A percentile compares a stretch with the other conserved stretches of the same genome.
phyloP scores from a whole-genome alignment of 2,113 vertebrate genomes.

The Ardeotis arabs region DNA sequence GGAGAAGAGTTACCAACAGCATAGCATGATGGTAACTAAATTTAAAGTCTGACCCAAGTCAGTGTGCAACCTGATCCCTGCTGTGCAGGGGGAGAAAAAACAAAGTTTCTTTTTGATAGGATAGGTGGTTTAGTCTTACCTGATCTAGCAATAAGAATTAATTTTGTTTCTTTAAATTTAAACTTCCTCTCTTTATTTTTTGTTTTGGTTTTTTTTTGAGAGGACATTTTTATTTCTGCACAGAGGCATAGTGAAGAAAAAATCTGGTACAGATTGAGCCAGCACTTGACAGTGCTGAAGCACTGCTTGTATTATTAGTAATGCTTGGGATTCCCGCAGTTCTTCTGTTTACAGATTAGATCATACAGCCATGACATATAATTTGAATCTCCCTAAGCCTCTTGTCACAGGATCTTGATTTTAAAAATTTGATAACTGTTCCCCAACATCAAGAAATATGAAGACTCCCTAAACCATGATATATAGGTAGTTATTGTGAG shows the following conservation, averaged over 20 bases:
- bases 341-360: neutral
- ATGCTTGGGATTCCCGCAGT: neutral
- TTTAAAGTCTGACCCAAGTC: constrained; percentile 49
- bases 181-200: neutral
- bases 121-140: neutral
- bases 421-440: neutral
- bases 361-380: neutral
- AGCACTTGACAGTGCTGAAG: neutral
- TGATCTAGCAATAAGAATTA: neutral
- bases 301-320: neutral
- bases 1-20: neutral
- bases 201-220: neutral
- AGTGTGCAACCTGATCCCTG: neutral
- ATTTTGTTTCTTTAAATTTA: neutral
- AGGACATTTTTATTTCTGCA: neutral
- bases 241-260: neutral
- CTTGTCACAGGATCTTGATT: neutral
- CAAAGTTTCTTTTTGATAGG: neutral
- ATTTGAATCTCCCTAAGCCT: neutral
- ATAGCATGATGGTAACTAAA: constrained; percentile 28
- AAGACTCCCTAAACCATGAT: neutral
- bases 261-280: neutral
- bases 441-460: neutral
- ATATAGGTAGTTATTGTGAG: neutral
- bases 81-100: neutral